Base-by-base conservation (phyloP, 2,888 invertebrate genomes). In the Mystacides longicornis region DNA sequence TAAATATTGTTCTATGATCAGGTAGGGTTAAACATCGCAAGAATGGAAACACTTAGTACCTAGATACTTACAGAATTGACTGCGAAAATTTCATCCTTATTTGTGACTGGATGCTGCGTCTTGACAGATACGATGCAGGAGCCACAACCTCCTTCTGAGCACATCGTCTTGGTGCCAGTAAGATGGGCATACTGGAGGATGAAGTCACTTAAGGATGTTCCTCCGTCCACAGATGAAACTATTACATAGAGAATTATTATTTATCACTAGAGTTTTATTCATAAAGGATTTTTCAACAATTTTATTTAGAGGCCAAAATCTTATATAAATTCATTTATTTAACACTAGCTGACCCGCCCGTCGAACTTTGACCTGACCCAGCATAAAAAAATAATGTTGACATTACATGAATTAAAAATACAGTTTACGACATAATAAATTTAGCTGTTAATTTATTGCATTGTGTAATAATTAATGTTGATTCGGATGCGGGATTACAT, bases 121-220 rank as follows among this genome's bases (percentile, higher is more conserved):
- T 71, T 69, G 1, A 77, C 77, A 0, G 77, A 69, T 9, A 83
- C 82, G 1, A 81, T 71, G 64, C 87, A 87, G 0, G 79, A 79
- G 0, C 87, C 87, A 63, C 87, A 87, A 1, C 87, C 87, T 0
- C 87, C 87, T 66, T 87, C 86, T 23, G 78, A 76, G 62, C 87
- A 87, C 85, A 86, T 86, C 3, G 72, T 75, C 64, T 87, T 87
- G 0, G 87, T 87, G 1, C 86, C 87, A 2, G 78, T 79, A 1
- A 86, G 68, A 52, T 80, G 75, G 0, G 80, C 79, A 57, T 78
- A 73, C 1, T 80, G 77, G 2, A 87, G 71, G 49, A 87, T 78
- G 63, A 77, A 87, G 31, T 78, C 76, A 62, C 85, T 85, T 1
- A 87, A 69, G 0, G 81, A 76, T 1, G 82, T 83, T 33, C 80